Conservation (phyloP, 2,888 invertebrate genomes). For the Gasteruption jaculator region DNA sequence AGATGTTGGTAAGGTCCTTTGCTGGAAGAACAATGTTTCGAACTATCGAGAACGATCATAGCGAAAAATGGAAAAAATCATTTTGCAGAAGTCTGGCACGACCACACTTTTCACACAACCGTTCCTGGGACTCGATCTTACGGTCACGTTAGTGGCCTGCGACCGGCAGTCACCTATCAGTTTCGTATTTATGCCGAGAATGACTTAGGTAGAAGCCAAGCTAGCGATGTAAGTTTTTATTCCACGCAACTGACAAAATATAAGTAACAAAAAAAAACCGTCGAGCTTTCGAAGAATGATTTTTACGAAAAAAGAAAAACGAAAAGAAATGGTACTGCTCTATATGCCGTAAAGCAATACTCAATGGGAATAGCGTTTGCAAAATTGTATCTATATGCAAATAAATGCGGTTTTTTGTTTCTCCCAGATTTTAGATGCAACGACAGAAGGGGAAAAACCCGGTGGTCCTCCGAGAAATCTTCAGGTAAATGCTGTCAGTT, state of each 20-base stretch:
- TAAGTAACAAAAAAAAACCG: no score
- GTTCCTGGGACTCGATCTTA: constrained; percentile 80
- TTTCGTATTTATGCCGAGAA: constrained; percentile 87
- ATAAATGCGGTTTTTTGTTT: no score
- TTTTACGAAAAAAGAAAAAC: no score
- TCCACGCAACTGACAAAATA: constrained; percentile 13
- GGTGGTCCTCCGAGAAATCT: constrained; percentile 79
- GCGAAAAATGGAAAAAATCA: no score
- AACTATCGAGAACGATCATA: no score
- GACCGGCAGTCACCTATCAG: constrained; percentile 84
- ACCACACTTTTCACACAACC: constrained; percentile 75
- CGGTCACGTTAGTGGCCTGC: constrained; percentile 74
- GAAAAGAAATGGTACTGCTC: no score
- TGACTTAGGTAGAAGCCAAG: constrained; percentile 80
- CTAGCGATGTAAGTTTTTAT: constrained; percentile 70
- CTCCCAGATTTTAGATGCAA: constrained; percentile 44
- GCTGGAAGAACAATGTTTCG: neutral
- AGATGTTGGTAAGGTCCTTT: constrained; percentile 61
- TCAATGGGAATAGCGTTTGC: no score
- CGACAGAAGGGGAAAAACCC: constrained; percentile 55
- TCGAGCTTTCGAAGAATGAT: no score
- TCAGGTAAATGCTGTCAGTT: constrained; percentile 78
- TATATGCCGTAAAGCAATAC: no score
- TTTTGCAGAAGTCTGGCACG: constrained; percentile 72
- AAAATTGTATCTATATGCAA: no score